Percentiles rank a stretch among this genome's conserved stretches.
phyloP scores from a whole-genome alignment of 2,113 vertebrate species.

The Heterotilapia buettikoferi region DNA sequence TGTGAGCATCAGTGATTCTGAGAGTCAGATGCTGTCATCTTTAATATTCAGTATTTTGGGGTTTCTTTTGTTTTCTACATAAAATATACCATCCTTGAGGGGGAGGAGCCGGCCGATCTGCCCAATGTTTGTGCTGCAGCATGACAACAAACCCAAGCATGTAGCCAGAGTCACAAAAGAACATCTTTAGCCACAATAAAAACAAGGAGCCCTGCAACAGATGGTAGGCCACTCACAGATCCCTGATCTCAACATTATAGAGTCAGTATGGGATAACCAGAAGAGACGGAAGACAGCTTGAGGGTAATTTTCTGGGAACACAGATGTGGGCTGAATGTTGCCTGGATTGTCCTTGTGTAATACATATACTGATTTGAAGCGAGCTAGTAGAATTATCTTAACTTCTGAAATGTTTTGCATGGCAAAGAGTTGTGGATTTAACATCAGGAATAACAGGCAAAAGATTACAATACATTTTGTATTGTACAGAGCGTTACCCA shows the following conservation, averaged over 20 bases:
- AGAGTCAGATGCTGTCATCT: neutral
- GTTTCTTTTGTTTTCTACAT: fast-evolving
- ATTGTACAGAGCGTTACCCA: neutral
- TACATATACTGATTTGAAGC: neutral
- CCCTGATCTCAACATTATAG: neutral
- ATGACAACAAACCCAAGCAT: neutral
- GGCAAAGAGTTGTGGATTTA: neutral
- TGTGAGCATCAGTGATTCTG: neutral
- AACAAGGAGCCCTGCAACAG: neutral
- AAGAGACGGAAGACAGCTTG: neutral
- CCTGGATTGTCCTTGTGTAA: neutral
- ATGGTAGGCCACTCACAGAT: neutral
- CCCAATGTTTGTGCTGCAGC: neutral
- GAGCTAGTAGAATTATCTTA: neutral
- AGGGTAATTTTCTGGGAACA: neutral
- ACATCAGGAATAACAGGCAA: neutral
- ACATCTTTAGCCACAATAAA: neutral
- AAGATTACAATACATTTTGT: neutral
- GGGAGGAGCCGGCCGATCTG: neutral
- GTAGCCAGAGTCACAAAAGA: neutral
- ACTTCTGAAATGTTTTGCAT: neutral
- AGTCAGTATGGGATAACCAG: neutral
- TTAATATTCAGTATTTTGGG: neutral
- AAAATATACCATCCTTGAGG: neutral
- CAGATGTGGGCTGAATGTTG: neutral